These are phyloP conservation scores for Phortica variegata DNA, from an alignment of 1,140 invertebrate genomes.

Conservation along the genomic window DNA sequence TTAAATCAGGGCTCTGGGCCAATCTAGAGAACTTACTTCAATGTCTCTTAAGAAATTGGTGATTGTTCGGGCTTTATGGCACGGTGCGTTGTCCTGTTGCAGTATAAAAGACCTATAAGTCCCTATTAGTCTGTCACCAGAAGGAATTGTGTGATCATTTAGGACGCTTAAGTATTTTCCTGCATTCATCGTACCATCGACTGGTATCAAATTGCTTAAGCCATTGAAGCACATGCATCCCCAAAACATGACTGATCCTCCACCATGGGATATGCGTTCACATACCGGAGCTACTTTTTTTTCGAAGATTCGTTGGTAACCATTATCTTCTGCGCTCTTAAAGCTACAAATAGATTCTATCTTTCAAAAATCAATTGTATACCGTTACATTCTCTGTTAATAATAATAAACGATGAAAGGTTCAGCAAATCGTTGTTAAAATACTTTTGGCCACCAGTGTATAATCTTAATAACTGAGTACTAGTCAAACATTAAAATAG, in stretches of 20 bases:
- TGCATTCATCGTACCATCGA: conserved; percentile 3
- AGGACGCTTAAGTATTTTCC: neutral
- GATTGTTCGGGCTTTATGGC: neutral
- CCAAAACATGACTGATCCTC: conserved; percentile 2
- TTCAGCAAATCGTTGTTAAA: too few relatives aligned
- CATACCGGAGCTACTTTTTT: neutral
- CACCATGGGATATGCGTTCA: conserved; percentile 1
- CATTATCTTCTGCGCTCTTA: too few relatives aligned
- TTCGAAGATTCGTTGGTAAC: neutral
- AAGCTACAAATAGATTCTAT: too few relatives aligned
- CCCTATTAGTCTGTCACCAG: neutral
- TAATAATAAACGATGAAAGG: too few relatives aligned
- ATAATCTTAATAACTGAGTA: too few relatives aligned
- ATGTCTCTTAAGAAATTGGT: neutral
- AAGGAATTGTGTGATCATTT: neutral
- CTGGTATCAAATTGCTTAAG: conserved; percentile 2
- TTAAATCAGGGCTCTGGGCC: conserved; percentile 5
- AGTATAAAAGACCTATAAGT: neutral
- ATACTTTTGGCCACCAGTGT: too few relatives aligned
- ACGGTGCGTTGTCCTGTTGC: neutral
- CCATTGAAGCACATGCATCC: conserved; percentile 1
- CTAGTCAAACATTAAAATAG: too few relatives aligned
- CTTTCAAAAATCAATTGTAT: too few relatives aligned
- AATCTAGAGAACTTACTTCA: conserved; percentile 1
- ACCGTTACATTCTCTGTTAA: too few relatives aligned